These are phyloP conservation scores for Callinectes sapidus DNA, from an alignment of 2,888 invertebrate genomes.

Conservation along the genomic window DNA sequence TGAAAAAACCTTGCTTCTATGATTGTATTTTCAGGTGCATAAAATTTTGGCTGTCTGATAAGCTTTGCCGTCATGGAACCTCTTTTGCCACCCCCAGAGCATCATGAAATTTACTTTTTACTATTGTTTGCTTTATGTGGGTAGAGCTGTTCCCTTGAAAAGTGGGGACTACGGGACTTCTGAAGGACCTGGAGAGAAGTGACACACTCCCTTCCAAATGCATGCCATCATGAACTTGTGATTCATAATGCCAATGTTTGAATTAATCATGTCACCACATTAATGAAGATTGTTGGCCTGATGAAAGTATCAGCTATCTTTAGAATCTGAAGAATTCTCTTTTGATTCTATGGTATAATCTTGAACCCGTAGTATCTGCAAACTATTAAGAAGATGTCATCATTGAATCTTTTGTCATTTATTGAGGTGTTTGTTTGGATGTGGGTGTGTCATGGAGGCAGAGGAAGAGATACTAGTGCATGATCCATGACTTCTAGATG, in stretches of 20 bases:
- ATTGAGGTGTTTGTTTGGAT: constrained; percentile 32
- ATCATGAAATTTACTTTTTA: constrained; percentile 56
- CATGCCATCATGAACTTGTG: background rate
- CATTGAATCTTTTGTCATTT: background rate
- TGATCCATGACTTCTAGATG: constrained; percentile 48
- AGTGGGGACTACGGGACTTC: constrained; percentile 61
- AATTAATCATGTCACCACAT: background rate
- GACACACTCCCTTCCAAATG: constrained; percentile 52
- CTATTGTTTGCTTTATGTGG: constrained; percentile 63
- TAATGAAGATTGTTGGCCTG: background rate
- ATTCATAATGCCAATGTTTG: background rate
- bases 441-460: constrained; percentile 23
- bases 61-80: constrained; percentile 48
- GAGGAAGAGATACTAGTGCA: constrained; percentile 44
- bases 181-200: background rate
- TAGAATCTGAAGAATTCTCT: background rate
- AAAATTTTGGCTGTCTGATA: constrained; percentile 46
- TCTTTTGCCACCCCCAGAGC: constrained; percentile 57
- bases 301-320: background rate
- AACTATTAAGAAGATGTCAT: background rate
- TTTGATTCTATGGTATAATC: background rate
- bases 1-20: constrained; percentile 32
- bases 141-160: constrained; percentile 62
- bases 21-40: constrained; percentile 47
- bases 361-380: background rate